Evolutionary conservation across 1,140 invertebrate genomes (phyloP).

Genomic region (Drosophila oshimai): DNA sequence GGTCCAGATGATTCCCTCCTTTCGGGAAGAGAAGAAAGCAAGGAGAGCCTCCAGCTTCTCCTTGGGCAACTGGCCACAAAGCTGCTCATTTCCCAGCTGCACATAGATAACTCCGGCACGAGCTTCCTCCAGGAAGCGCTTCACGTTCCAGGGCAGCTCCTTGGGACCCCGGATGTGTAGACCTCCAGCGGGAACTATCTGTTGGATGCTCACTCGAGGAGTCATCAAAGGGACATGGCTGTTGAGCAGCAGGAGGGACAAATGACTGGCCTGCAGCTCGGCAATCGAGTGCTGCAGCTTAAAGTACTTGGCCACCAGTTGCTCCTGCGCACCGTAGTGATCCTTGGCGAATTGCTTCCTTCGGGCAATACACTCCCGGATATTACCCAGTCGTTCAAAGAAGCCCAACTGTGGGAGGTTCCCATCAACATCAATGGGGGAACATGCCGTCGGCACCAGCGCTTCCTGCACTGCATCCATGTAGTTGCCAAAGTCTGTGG

Average conservation of each 20-base stretch:
- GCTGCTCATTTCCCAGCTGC: constrained; percentile 82
- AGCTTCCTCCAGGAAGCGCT: constrained; percentile 82
- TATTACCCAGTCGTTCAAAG: constrained; percentile 44
- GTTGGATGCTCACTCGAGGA: constrained; percentile 57
- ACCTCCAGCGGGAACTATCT: constrained; percentile 78
- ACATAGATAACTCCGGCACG: constrained; percentile 85
- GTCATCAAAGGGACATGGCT: constrained; percentile 75
- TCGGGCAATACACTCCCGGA: constrained; percentile 43
- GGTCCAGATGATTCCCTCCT: constrained; percentile 84
- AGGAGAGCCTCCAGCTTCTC: constrained; percentile 78
- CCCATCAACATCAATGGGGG: constrained; percentile 56
- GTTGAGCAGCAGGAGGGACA: constrained; percentile 79
- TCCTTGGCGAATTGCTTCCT: constrained; percentile 52
- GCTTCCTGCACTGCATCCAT: constrained; percentile 70
- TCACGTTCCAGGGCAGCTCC: constrained; percentile 81
- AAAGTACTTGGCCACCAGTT: constrained; percentile 67
- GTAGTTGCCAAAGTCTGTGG: constrained; percentile 68
- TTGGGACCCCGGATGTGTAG: constrained; percentile 74
- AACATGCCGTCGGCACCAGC: constrained; percentile 66
- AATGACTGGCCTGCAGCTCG: constrained; percentile 83
- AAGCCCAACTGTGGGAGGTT: constrained; percentile 32
- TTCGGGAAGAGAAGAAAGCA: constrained; percentile 81
- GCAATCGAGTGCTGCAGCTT: constrained; percentile 73
- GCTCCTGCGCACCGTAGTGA: constrained; percentile 58
- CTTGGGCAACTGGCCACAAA: constrained; percentile 62